Percentiles rank a stretch among this genome's conserved stretches.
These are phyloP conservation scores for Trisateles emortualis DNA, from an alignment of 2,888 invertebrate genomes.

Conservation along the genomic window DNA sequence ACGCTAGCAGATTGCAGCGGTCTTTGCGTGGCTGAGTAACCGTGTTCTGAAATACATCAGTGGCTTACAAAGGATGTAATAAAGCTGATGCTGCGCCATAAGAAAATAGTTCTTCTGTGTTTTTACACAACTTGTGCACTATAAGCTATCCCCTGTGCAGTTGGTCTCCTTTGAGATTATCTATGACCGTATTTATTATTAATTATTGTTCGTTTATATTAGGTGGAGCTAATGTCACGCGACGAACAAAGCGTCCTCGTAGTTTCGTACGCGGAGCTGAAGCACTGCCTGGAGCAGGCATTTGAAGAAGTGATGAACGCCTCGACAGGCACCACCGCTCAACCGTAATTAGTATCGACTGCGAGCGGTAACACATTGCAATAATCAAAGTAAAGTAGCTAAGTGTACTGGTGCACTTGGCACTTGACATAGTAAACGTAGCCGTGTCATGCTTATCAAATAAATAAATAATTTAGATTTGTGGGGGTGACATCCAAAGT, in stretches of 20 bases:
- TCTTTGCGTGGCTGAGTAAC: no score
- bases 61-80: no score
- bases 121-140: constrained; percentile 15
- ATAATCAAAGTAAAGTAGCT: constrained; percentile 29
- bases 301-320: constrained; percentile 92
- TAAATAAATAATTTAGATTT: constrained; percentile 2
- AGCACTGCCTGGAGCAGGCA: constrained; percentile 97
- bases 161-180: no score
- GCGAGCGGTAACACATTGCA: constrained; percentile 40
- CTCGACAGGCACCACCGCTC: constrained; percentile 62
- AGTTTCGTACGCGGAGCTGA: constrained; percentile 97
- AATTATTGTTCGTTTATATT: constrained; percentile 37
- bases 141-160: no score
- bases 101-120: no score
- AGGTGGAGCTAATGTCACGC: constrained; percentile 98
- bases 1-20: no score
- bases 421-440: constrained; percentile 14
- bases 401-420: constrained; percentile 20
- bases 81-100: no score
- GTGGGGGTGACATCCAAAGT: constrained; percentile 26
- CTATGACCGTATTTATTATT: no score
- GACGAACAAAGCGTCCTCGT: constrained; percentile 98
- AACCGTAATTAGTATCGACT: constrained; percentile 25
- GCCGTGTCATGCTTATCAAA: constrained; percentile 14
- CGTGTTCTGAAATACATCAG: no score